Base-by-base conservation (phyloP, 2,797 vertebrate species). In the Enteromius argenteus region DNA sequence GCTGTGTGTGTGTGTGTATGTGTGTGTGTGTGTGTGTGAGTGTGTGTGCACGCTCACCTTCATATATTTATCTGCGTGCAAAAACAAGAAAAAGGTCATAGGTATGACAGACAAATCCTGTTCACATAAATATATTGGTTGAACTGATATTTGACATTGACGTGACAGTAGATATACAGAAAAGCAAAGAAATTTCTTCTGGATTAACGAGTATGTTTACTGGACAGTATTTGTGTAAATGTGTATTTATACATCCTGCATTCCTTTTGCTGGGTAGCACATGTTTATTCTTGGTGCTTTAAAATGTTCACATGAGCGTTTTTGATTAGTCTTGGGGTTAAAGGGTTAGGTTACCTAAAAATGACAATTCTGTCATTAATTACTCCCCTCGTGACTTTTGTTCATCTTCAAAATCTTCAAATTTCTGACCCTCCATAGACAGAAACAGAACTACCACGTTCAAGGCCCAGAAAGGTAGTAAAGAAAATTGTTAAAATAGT, bases 61-160 rank as follows among this genome's bases (percentile, higher is more conserved):
- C n/a, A n/a, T 56, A 58, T 68, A 71, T 39, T 62, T 14, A 32
- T 49, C 19, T 9, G 23, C 9, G 15, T 37, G 27, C 39, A 76
- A 64, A 62, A 72, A 66, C 23, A 46, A 35, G 3, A 11, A 4
- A 79, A 68, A 68, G 77, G 44, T 79, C 77, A 67, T 35, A 49
- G 73, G 51, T 39, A 58, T 79, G 30, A 66, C 17, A 46, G 39
- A 66, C 58, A 44, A 78, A 44, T 60, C 23, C 39, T 30, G 35
- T 77, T 56, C 51, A 39, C 35, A 5, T 58, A 58, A 58, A 14
- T 58, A 23, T 44, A 42, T 19, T 77, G 75, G 56, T 62, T 44
- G 9, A 27, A 77, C 42, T 60, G 23, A 30, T 62, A 44, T 60
- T 60, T 75, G 51, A 39, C 21, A 76, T 39, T 39, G 73, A 39